Conservation (phyloP, 1,140 invertebrate species). For the Proctacanthus coquilletti region DNA sequence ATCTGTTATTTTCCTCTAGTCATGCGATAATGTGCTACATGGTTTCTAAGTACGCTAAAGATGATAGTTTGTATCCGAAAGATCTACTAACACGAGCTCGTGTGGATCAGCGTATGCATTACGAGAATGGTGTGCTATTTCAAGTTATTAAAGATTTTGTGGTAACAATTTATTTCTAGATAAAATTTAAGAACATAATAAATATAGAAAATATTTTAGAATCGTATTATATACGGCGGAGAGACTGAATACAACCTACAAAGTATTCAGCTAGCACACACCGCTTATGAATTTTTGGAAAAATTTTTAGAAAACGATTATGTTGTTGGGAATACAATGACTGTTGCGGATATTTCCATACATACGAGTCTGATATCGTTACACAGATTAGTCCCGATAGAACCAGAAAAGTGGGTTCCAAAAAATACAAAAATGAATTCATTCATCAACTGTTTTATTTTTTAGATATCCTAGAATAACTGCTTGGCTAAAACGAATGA, state of each 20-base stretch:
- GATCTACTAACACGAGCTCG: slow-evolving; percentile 44
- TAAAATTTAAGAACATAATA: no score
- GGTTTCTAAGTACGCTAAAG: slow-evolving; percentile 48
- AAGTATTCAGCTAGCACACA: slow-evolving; percentile 24
- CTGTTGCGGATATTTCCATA: slow-evolving; percentile 41
- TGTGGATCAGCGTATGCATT: slow-evolving; percentile 53
- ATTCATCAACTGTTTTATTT: background rate
- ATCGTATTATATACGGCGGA: slow-evolving; percentile 25
- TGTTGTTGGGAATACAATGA: slow-evolving; percentile 34
- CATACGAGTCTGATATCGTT: slow-evolving; percentile 28
- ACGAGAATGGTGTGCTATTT: slow-evolving; percentile 50
- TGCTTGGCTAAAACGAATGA: slow-evolving; percentile 16
- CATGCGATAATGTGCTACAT: slow-evolving; percentile 56
- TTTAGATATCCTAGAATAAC: slow-evolving; percentile 11
- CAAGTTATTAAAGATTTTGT: slow-evolving; percentile 24
- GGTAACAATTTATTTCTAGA: no score
- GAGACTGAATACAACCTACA: slow-evolving; percentile 15
- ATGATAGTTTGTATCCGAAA: slow-evolving; percentile 46
- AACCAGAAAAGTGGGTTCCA: slow-evolving; percentile 6
- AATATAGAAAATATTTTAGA: no score
- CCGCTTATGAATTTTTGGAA: slow-evolving; percentile 34
- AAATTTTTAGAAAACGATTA: slow-evolving; percentile 29
- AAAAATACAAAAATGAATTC: background rate
- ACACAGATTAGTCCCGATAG: slow-evolving; percentile 22
- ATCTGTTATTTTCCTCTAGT: slow-evolving; percentile 19